Conservation (phyloP, 2,113 vertebrate species). For the Campylorhamphus procurvoides region DNA sequence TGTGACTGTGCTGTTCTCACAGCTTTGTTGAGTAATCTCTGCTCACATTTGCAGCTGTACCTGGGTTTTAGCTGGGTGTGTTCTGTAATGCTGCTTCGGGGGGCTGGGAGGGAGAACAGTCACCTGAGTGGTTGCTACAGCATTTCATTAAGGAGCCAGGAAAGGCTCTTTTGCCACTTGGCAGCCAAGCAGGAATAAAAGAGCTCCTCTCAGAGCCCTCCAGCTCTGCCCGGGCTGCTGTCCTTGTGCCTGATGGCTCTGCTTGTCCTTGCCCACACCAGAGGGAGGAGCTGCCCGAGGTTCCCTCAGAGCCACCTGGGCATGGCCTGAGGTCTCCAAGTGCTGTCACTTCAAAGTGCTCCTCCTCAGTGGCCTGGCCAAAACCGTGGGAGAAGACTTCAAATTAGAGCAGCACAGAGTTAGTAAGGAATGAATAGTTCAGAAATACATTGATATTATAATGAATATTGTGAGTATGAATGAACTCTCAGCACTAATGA, state of each 20-base stretch:
- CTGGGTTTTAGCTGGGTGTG: not conserved
- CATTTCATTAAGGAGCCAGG: not conserved
- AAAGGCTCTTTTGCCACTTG: not conserved
- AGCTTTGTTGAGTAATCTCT: not conserved
- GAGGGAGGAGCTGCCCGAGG: not conserved
- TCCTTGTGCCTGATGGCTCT: not conserved
- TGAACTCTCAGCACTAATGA: not conserved
- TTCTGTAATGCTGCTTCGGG: not conserved
- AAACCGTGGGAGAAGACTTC: not conserved
- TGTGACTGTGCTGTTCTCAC: not conserved
- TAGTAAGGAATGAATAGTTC: not conserved
- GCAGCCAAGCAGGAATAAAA: not conserved
- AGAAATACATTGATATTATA: not conserved
- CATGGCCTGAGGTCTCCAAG: not conserved
- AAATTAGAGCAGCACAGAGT: not conserved
- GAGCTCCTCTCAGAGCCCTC: not conserved
- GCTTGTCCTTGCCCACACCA: fast-evolving
- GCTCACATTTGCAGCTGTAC: not conserved
- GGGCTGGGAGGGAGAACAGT: not conserved
- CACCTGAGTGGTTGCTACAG: not conserved
- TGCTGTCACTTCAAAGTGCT: not conserved
- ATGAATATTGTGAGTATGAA: not conserved
- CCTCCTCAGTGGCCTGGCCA: not conserved
- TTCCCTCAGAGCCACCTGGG: not conserved
- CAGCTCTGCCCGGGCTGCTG: not conserved